phyloP scores from a whole-genome alignment of 1,140 invertebrate species.

The Cherax quadricarinatus region DNA sequence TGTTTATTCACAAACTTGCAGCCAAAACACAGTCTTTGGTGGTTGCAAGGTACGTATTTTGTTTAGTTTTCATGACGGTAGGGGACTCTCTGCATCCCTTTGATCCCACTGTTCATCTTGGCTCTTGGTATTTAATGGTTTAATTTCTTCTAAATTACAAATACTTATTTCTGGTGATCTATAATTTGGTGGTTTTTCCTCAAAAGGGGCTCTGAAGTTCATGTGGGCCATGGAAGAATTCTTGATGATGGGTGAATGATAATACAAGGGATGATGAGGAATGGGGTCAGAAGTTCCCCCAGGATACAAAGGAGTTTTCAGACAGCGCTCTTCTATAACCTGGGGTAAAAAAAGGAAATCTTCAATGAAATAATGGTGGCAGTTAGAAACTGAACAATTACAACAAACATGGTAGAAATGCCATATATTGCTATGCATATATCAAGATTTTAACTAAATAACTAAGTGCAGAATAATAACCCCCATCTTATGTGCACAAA shows the following conservation, averaged over 20 bases:
- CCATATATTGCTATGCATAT: background rate
- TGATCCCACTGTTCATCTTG: slow-evolving; percentile 46
- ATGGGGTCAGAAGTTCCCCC: slow-evolving; percentile 14
- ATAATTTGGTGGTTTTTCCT: slow-evolving; percentile 38
- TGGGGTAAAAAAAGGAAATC: background rate
- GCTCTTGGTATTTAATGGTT: slow-evolving; percentile 16
- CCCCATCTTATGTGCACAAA: too few relatives aligned
- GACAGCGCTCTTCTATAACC: slow-evolving; percentile 41
- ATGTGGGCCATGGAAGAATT: slow-evolving; percentile 1
- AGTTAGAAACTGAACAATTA: too few relatives aligned
- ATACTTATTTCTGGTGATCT: slow-evolving; percentile 24
- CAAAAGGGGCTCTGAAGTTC: slow-evolving; percentile 26
- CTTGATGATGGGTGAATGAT: slow-evolving; percentile 35
- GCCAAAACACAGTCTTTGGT: slow-evolving; percentile 13
- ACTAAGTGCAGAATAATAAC: too few relatives aligned
- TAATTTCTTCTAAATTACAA: slow-evolving; percentile 39
- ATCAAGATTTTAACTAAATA: too few relatives aligned
- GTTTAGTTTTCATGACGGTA: slow-evolving; percentile 27
- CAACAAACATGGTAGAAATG: background rate
- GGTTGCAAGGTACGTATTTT: background rate
- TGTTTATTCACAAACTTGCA: background rate
- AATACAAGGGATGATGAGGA: slow-evolving; percentile 31
- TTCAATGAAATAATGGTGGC: too few relatives aligned
- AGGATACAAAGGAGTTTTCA: slow-evolving; percentile 44
- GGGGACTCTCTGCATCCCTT: slow-evolving; percentile 37